Conservation (phyloP, 30 jellyfish, hydroid and myxozoan genomes). For the Catostylus mosaicus region DNA sequence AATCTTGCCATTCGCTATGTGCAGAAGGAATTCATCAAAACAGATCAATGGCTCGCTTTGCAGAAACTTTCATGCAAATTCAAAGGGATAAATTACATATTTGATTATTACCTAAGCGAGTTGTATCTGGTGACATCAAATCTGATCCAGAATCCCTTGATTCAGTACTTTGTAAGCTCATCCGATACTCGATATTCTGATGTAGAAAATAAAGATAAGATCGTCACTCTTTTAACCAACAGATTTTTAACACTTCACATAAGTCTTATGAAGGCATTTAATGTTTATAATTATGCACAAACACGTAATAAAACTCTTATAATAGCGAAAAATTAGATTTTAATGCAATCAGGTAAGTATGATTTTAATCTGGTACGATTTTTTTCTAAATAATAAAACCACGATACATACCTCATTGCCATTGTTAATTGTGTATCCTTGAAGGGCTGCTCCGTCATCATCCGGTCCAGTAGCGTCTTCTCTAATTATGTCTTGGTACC, state of each 20-base stretch:
- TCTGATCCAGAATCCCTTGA: slow-evolving; percentile 60
- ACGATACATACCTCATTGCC: slow-evolving; percentile 54
- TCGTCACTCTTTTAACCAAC: no score
- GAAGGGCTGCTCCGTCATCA: slow-evolving; percentile 31
- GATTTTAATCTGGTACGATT: no score
- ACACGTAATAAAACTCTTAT: no score
- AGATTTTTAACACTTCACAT: no score
- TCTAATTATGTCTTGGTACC: slow-evolving; percentile 62
- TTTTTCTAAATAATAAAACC: background rate
- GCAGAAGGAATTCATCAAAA: no score
- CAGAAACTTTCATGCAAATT: background rate
- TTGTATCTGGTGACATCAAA: slow-evolving; percentile 61
- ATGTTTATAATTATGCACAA: no score
- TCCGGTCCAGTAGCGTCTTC: slow-evolving; percentile 68
- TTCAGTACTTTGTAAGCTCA: slow-evolving; percentile 56
- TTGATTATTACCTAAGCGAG: slow-evolving; percentile 44
- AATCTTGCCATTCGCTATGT: no score
- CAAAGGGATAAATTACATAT: no score
- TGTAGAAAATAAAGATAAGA: no score
- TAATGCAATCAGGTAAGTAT: no score
- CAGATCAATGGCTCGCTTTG: background rate
- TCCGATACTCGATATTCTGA: slow-evolving; percentile 35
- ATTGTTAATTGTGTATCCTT: slow-evolving; percentile 29
- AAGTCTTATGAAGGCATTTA: no score
- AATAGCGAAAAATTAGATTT: no score